Conservation (phyloP, 2,113 vertebrate genomes). For the Syngnathoides biaculeatus region DNA sequence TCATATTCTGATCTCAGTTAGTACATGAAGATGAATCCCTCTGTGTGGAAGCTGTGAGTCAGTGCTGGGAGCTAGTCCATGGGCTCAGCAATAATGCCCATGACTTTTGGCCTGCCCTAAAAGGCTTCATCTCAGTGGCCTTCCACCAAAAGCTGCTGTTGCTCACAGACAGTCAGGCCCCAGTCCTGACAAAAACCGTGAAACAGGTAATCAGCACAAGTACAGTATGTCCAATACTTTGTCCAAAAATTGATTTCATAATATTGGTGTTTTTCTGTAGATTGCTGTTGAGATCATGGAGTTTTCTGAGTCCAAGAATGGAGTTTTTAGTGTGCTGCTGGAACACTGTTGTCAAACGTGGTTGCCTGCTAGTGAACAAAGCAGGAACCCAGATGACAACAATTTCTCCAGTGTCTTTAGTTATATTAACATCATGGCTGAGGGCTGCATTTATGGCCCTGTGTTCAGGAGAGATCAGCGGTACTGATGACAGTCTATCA, state of each 20-base stretch:
- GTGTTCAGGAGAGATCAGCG: slow-evolving; percentile 90
- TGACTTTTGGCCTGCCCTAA: slow-evolving; percentile 88
- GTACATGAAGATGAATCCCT: slow-evolving; percentile 69
- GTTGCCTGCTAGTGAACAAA: slow-evolving; percentile 58
- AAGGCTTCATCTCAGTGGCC: slow-evolving; percentile 79
- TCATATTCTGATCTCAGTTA: slow-evolving; percentile 66
- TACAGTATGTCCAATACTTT: not conserved
- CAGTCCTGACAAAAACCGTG: slow-evolving; percentile 68
- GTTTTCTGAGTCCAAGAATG: slow-evolving; percentile 83
- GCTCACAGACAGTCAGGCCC: slow-evolving; percentile 67
- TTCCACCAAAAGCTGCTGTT: slow-evolving; percentile 78
- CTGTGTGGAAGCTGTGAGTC: slow-evolving; percentile 80
- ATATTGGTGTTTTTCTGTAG: slow-evolving; percentile 59
- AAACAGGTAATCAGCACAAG: slow-evolving; percentile 74
- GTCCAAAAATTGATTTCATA: not conserved
- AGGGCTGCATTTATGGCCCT: slow-evolving; percentile 87
- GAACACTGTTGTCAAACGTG: slow-evolving; percentile 84
- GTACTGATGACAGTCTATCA: slow-evolving; percentile 53
- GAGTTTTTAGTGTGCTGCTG: slow-evolving; percentile 84
- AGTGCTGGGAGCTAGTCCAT: slow-evolving; percentile 82
- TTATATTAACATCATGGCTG: slow-evolving; percentile 78
- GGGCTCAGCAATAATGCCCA: slow-evolving; percentile 84
- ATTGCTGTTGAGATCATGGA: slow-evolving; percentile 80
- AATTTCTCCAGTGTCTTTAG: slow-evolving; percentile 73
- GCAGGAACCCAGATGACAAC: slow-evolving; percentile 19